These are phyloP conservation scores for Cataglyphis livida DNA, from an alignment of 2,888 invertebrate genomes.

Conservation along the genomic window DNA sequence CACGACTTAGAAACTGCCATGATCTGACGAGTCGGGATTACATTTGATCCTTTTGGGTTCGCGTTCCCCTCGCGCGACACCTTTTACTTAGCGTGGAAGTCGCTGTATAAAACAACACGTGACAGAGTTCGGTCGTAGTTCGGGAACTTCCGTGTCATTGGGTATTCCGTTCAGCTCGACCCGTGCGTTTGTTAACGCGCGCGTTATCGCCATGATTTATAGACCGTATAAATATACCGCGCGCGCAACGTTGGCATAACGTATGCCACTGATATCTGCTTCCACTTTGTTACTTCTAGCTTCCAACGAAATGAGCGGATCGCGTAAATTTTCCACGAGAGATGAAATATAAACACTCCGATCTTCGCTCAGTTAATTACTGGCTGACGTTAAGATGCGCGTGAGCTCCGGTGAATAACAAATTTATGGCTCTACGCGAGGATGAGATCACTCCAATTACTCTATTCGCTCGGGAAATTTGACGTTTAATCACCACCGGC, in stretches of 20 bases:
- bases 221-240: constrained; percentile 44
- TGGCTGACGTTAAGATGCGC: constrained; percentile 28
- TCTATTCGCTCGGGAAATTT: constrained; percentile 63
- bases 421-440: constrained; percentile 33
- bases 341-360: constrained; percentile 57
- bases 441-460: constrained; percentile 59
- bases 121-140: neutral
- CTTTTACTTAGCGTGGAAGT: constrained; percentile 58
- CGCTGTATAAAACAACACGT: constrained; percentile 21
- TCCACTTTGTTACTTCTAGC: constrained; percentile 34
- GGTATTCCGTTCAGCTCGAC: constrained; percentile 48
- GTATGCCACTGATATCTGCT: constrained; percentile 49
- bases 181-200: constrained; percentile 50
- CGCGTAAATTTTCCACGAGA: constrained; percentile 49
- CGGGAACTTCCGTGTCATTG: constrained; percentile 47
- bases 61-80: constrained; percentile 66
- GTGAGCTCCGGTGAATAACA: constrained; percentile 46
- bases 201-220: constrained; percentile 53
- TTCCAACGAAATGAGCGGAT: constrained; percentile 29
- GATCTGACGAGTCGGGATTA: constrained; percentile 77
- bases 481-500: constrained; percentile 38
- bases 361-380: constrained; percentile 45
- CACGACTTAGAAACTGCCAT: constrained; percentile 76
- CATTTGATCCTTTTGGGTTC: constrained; percentile 80
- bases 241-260: constrained; percentile 29